Base-by-base conservation (phyloP, 2,113 vertebrate species). In the Aramus guarauna region DNA sequence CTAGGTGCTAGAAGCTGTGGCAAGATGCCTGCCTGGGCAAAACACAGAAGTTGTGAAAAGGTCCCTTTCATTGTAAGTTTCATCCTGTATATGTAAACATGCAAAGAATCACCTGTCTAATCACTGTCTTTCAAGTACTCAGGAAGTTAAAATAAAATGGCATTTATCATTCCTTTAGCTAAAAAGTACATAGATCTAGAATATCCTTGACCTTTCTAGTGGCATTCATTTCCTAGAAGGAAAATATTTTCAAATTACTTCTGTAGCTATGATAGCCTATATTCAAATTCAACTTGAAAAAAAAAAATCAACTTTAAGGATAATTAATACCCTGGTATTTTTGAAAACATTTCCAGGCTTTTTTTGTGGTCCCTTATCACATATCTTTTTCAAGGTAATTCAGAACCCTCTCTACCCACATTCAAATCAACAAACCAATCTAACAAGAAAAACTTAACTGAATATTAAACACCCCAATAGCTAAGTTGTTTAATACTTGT, bases 101-200 rank as follows among this genome's bases (percentile, higher is more conserved):
- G 1, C 62, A 59, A 90, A 82, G 30, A 82, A 69, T 87, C 52
- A 77, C 20, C 30, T 86, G 43, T 41, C 39, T 87, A 81, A 56
- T 94, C 17, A 41, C 32, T 53, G 39, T 30, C 76, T 95, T 96
- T 97, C 92, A 97, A 96, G 75, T 91, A 91, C 32, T 81, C 53
- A 90, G 63, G 75, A 95, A 72, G 56, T 68, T 82, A 81, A 86
- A 58, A 58, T 56, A 53, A 84, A 90, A 91, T 11, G 41, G 52
- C 47, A 88, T 59, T 67, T 69, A 52, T 26, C 8, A 63, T 75
- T 96, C n/a, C 41, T 64, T 16, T 48, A 78, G 29, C 47, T 78
- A 91, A 55, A 71, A 85, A 48, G 15, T 37, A 91, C 41, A 60
- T 15, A 82, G 62, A 72, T 39, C 34, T 69, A 30, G 29, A 29